Evolutionary conservation across 2,888 invertebrate genomes (phyloP).

Genomic region (Tetanocera ferruginea): DNA sequence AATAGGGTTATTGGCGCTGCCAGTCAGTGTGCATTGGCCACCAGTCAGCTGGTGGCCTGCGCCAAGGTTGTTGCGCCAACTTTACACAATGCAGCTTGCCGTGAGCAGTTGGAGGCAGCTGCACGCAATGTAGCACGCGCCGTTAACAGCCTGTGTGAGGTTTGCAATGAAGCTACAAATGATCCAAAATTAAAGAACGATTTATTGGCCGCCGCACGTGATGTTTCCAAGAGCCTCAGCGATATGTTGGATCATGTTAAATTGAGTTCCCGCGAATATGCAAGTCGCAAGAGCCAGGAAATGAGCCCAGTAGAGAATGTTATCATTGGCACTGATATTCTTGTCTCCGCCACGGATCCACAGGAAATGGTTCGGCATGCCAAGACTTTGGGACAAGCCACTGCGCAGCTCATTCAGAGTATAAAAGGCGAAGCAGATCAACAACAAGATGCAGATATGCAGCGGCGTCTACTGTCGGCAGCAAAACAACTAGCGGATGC

Average conservation of each 20-base stretch:
- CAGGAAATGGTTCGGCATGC: slow-evolving; percentile 96
- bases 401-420: slow-evolving; percentile 92
- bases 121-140: slow-evolving; percentile 93
- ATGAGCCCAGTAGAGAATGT: slow-evolving; percentile 89
- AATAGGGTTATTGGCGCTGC: slow-evolving; percentile 90
- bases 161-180: slow-evolving; percentile 81
- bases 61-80: slow-evolving; percentile 94
- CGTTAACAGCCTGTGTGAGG: slow-evolving; percentile 88
- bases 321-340: slow-evolving; percentile 87
- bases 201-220: slow-evolving; percentile 85
- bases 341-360: slow-evolving; percentile 88
- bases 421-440: slow-evolving; percentile 96
- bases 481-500: slow-evolving; percentile 96
- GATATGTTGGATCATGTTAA: slow-evolving; percentile 92
- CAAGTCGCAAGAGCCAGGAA: slow-evolving; percentile 79
- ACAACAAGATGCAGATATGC: slow-evolving; percentile 88
- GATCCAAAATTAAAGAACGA: slow-evolving; percentile 79
- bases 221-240: slow-evolving; percentile 90
- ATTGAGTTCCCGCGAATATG: slow-evolving; percentile 76
- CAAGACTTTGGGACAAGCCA: slow-evolving; percentile 91
- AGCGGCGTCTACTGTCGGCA: slow-evolving; percentile 90
- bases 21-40: slow-evolving; percentile 96
- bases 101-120: slow-evolving; percentile 92
- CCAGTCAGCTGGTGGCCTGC: slow-evolving; percentile 97
- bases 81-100: slow-evolving; percentile 83